These are phyloP conservation scores for Plusia festucae DNA, from an alignment of 2,888 invertebrate species.

Conservation along the genomic window DNA sequence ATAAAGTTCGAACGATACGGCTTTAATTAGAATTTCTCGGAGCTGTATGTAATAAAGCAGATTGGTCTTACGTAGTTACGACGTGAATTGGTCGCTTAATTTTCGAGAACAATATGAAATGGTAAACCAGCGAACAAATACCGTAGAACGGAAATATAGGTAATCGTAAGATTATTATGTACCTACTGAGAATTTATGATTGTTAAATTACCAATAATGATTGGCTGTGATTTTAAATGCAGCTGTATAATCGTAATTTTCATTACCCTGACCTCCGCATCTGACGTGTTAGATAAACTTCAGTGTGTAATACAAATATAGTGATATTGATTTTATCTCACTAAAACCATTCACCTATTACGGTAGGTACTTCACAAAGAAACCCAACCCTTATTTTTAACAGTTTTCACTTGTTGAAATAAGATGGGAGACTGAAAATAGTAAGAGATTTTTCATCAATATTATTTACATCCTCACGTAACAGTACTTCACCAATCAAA, in stretches of 20 bases:
- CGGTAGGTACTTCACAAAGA: neutral
- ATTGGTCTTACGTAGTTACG: constrained; percentile 43
- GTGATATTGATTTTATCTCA: constrained; percentile 18
- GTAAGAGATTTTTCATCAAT: neutral
- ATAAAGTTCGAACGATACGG: constrained; percentile 44
- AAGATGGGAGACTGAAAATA: neutral
- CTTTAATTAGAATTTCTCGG: constrained; percentile 51
- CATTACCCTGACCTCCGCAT: constrained; percentile 37
- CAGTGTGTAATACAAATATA: constrained; percentile 27
- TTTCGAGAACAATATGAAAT: constrained; percentile 34
- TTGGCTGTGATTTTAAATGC: constrained; percentile 25
- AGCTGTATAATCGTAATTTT: constrained; percentile 33
- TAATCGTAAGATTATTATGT: neutral
- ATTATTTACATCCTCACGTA: too few relatives aligned
- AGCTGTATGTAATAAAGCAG: constrained; percentile 42
- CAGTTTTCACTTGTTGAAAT: too few relatives aligned
- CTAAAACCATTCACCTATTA: neutral
- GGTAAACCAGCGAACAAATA: constrained; percentile 9
- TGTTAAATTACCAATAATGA: constrained; percentile 8
- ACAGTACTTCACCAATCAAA: too few relatives aligned
- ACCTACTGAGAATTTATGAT: constrained; percentile 13
- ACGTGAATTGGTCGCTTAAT: constrained; percentile 38
- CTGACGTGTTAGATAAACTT: constrained; percentile 37
- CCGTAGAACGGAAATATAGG: neutral
- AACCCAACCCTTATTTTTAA: too few relatives aligned